Conservation (phyloP, 2,797 vertebrate species). For the Liasis olivaceus region DNA sequence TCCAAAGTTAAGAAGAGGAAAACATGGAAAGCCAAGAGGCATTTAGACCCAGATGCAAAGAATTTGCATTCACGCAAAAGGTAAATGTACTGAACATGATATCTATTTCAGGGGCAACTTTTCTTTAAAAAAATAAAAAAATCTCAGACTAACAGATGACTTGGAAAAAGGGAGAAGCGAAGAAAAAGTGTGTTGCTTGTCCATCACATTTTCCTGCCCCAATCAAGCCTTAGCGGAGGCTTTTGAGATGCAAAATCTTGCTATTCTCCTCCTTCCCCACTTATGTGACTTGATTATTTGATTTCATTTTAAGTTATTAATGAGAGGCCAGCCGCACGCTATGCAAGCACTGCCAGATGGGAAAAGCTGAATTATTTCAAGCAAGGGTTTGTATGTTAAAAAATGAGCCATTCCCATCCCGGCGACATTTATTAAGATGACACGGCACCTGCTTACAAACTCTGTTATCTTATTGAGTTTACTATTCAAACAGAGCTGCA, state of each 20-base stretch:
- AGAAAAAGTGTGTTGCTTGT: not conserved
- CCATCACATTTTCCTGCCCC: not conserved
- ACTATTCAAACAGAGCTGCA: slow-evolving; percentile 3
- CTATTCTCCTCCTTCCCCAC: not conserved
- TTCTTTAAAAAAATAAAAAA: not conserved
- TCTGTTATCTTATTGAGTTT: slow-evolving; percentile 5
- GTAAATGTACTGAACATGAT: not conserved
- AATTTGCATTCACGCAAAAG: not conserved
- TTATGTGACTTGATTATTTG: not conserved
- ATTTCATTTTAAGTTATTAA: not conserved
- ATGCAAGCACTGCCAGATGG: not conserved
- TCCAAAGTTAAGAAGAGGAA: too few species aligned
- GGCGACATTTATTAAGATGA: not conserved
- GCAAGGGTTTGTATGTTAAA: not conserved
- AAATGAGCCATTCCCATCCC: not conserved
- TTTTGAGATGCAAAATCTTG: not conserved
- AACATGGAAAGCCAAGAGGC: too few species aligned
- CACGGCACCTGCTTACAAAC: not conserved
- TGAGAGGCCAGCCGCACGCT: too few species aligned
- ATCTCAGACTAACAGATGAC: not conserved
- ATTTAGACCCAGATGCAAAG: not conserved
- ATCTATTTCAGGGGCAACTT: not conserved
- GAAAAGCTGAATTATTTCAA: not conserved
- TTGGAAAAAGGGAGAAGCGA: not conserved
- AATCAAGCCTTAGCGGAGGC: not conserved